Evolutionary conservation across 2,888 invertebrate species (phyloP).

Genomic region (Drosophila austrosaltans): DNA sequence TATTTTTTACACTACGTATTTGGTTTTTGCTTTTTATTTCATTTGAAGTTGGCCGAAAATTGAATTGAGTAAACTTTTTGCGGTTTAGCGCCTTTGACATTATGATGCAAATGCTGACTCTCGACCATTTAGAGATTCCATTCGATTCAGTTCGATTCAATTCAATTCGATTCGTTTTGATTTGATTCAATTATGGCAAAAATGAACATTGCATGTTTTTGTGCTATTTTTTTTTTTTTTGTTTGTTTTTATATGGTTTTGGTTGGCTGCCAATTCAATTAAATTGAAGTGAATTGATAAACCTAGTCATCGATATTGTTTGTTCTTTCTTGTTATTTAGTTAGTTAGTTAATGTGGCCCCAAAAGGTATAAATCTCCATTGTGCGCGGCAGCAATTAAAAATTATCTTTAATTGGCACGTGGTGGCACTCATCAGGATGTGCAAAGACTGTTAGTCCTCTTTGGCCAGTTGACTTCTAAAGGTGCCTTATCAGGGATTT

Average conservation of each 20-base stretch:
- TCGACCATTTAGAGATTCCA: slow-evolving; percentile 43
- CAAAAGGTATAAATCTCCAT: slow-evolving; percentile 79
- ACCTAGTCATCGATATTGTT: slow-evolving; percentile 50
- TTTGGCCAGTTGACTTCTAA: slow-evolving; percentile 55
- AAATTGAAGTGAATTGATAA: slow-evolving; percentile 34
- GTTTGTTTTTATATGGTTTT: slow-evolving; percentile 8
- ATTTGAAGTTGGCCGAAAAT: slow-evolving; percentile 37
- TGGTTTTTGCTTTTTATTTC: slow-evolving; percentile 21
- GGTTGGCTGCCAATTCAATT: slow-evolving; percentile 40
- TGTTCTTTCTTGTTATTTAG: slow-evolving; percentile 21
- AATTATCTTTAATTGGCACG: slow-evolving; percentile 82
- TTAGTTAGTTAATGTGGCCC: slow-evolving; percentile 23
- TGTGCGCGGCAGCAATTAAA: slow-evolving; percentile 80
- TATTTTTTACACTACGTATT: not conserved
- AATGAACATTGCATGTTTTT: slow-evolving; percentile 1
- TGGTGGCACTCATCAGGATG: slow-evolving; percentile 43
- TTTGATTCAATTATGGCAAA: not conserved
- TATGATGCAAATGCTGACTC: slow-evolving; percentile 47
- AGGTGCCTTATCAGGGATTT: slow-evolving; percentile 32
- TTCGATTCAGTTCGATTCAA: slow-evolving; percentile 10
- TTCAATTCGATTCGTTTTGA: not conserved
- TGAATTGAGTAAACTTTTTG: slow-evolving; percentile 68
- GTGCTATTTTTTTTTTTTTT: slow-evolving; percentile 10
- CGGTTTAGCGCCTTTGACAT: slow-evolving; percentile 49
- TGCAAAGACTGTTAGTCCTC: slow-evolving; percentile 30